These are phyloP conservation scores for Pangasius djambal DNA, from an alignment of 2,797 vertebrate genomes.

Conservation along the genomic window DNA sequence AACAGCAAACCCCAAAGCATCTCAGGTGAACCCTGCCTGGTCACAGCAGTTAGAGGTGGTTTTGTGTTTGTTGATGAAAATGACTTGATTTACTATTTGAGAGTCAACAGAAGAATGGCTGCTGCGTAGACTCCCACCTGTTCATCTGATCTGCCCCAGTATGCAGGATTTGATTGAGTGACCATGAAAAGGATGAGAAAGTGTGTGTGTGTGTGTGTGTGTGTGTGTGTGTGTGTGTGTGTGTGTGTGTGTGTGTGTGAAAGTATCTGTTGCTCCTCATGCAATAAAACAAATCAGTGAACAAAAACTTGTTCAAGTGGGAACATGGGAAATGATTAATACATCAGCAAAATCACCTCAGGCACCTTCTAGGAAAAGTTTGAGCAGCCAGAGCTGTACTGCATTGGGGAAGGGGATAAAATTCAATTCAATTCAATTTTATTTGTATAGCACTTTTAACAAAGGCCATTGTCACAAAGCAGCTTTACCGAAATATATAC, in stretches of 20 bases:
- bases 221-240: background rate
- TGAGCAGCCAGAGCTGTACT: background rate
- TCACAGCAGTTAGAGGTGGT: background rate
- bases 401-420: background rate
- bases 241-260: background rate
- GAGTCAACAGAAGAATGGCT: background rate
- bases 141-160: background rate
- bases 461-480: too few relatives aligned
- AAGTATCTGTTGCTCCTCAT: background rate
- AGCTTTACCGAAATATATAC: too few relatives aligned
- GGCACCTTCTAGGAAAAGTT: constrained; percentile 5
- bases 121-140: background rate
- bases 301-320: background rate
- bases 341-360: constrained; percentile 2
- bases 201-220: background rate
- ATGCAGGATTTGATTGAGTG: background rate
- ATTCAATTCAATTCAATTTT: too few relatives aligned
- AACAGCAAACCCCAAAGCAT: background rate
- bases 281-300: constrained; percentile 23
- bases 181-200: background rate
- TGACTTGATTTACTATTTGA: constrained; percentile 16
- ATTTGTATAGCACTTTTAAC: too few relatives aligned
- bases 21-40: background rate
- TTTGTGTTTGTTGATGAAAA: constrained; percentile 16
- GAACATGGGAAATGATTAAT: constrained; percentile 1